These are phyloP conservation scores for Hyposmocoma kahamanoa DNA, from an alignment of 1,140 invertebrate genomes.

Conservation along the genomic window DNA sequence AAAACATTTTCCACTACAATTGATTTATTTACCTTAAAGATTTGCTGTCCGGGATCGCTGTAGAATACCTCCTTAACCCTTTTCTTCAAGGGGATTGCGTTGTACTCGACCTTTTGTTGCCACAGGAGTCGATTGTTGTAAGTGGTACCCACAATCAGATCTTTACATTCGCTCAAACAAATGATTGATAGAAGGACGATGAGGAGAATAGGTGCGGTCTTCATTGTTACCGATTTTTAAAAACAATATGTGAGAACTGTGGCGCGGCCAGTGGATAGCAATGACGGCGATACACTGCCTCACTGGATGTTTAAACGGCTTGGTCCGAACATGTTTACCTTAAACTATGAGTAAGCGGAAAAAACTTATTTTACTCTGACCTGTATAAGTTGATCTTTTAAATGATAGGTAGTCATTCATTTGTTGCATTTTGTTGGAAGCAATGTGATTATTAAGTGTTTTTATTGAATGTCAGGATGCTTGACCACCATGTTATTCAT, in stretches of 20 bases:
- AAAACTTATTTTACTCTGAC: slow-evolving; percentile 25
- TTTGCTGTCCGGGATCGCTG: slow-evolving; percentile 57
- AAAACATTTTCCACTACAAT: too few relatives aligned
- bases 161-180: slow-evolving; percentile 42
- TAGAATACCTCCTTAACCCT: slow-evolving; percentile 63
- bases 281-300: slow-evolving; percentile 27
- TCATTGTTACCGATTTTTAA: slow-evolving; percentile 55
- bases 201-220: slow-evolving; percentile 31
- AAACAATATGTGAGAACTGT: slow-evolving; percentile 9
- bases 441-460: too few relatives aligned
- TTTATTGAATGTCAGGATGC: too few relatives aligned
- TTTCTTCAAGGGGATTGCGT: slow-evolving; percentile 56
- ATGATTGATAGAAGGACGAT: slow-evolving; percentile 33
- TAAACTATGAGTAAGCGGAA: slow-evolving; percentile 14
- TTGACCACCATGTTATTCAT: too few relatives aligned
- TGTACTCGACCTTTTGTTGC: slow-evolving; percentile 60
- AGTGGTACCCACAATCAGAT: slow-evolving; percentile 59
- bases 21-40: slow-evolving; percentile 68
- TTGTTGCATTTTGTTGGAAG: too few relatives aligned
- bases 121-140: slow-evolving; percentile 51
- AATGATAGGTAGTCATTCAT: too few relatives aligned
- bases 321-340: slow-evolving; percentile 18
- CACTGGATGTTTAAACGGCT: slow-evolving; percentile 3
- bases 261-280: slow-evolving; percentile 19
- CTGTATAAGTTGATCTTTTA: too few relatives aligned